Evolutionary conservation across 2,888 invertebrate species (phyloP), one percentile per base, ranked within the genome.

Genomic region (Temnothorax unifasciatus): DNA sequence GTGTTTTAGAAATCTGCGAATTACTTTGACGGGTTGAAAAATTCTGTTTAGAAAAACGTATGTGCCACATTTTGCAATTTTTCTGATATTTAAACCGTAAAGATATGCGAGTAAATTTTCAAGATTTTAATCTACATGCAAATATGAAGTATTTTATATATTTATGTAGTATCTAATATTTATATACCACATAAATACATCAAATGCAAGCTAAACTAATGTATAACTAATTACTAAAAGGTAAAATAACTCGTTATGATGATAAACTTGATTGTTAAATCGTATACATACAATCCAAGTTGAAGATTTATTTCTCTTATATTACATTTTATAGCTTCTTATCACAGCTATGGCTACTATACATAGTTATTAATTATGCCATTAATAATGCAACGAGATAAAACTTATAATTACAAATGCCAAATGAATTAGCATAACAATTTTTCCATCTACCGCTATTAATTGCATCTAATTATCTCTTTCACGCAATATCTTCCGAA

Each of bases 391-490:
- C 82, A 83, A 81, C 79, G 57, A 83, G 61, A 63, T 52, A 41
- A 34, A 75, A 87, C 61, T 85, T 85, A 87, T 84, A 85, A 88
- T 83, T 82, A 50, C 18, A 59, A 61, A 71, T 82, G 75, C 71
- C 63, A 74, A 57, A 47, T 61, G 44, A 64, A 77, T 77, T 88
- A 87, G 81, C 83, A 61, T 76, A 63, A 82, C 41, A 25, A 85
- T 87, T 85, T 87, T 87, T 86, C 71, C 73, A 82, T 82, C 86
- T 85, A 85, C 61, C 68, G 81, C 82, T 75, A 87, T 86, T 87
- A 87, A 87, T 87, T 81, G 66, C 52, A 76, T 21, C 50, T 44
- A 21, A 50, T 74, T 69, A 71, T 86, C 47, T n/a, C 18, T 41
- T 47, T 50, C 38, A 47, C 18, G 47, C 50, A 81, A 59, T 82